These are phyloP conservation scores for Theristicus caerulescens DNA, from an alignment of 2,113 vertebrate species.

Conservation along the genomic window DNA sequence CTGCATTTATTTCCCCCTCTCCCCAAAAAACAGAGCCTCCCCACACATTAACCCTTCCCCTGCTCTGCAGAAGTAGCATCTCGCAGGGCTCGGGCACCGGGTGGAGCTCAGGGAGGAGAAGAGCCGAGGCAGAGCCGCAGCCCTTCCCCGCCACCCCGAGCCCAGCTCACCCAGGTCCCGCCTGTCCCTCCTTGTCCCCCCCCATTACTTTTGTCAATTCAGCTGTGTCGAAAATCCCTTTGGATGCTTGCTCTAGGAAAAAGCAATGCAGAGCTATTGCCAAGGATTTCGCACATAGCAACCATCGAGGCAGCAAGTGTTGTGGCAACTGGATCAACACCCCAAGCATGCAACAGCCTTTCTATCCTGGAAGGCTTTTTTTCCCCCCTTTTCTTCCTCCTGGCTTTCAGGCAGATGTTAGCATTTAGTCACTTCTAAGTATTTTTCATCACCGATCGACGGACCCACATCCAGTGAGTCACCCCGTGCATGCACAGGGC, in stretches of 20 bases:
- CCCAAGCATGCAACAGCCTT: background rate
- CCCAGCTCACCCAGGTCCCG: background rate
- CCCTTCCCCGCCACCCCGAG: background rate
- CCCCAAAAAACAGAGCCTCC: background rate
- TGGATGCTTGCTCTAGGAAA: conserved; percentile 42
- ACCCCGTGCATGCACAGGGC: background rate
- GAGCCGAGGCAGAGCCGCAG: background rate
- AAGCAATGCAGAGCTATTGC: background rate
- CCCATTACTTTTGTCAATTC: background rate
- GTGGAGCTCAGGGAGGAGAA: background rate
- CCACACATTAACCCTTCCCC: background rate
- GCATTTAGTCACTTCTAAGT: background rate
- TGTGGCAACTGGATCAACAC: conserved; percentile 59
- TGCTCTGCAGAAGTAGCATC: background rate
- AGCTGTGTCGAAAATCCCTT: conserved; percentile 10
- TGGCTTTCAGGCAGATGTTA: conserved; percentile 17
- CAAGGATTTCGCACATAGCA: conserved; percentile 61
- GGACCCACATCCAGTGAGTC: background rate
- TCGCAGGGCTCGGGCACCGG: rapidly evolving
- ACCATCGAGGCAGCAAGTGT: conserved; percentile 36
- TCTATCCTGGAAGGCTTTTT: conserved; percentile 21
- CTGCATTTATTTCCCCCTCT: background rate
- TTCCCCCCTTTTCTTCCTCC: background rate
- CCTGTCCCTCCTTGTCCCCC: background rate
- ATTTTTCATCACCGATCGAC: background rate